Base-by-base conservation (phyloP, 2,797 vertebrate species). In the Enteromius fasciolatus region DNA sequence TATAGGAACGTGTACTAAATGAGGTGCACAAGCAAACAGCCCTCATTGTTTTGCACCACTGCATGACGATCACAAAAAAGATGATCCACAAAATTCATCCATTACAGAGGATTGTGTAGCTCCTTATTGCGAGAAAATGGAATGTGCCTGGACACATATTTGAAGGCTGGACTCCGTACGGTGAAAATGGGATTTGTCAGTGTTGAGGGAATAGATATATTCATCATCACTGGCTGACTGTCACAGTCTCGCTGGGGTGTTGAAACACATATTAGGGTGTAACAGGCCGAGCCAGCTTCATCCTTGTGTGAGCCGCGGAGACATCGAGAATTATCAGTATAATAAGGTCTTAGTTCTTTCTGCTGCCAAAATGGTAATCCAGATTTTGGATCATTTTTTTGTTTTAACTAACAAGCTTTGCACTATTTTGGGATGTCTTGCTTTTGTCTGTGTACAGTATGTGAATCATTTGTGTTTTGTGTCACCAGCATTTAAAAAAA, bases 161-260 rank as follows among this genome's bases (percentile, higher is more conserved):
- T 69, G 63, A 85, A 83, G 69, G 76, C 23, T 25, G 64, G 79
- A 80, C 79, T 79, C 79, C 4, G 44, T 77, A 70, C 17, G 48
- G 82, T 81, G 80, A 87, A 87, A 88, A 87, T 85, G 77, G 82
- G 86, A 88, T 88, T 87, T 85, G 77, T 87, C 83, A 82, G 84
- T 75, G 82, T 87, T 76, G 66, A 44, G 84, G 85, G 83, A 85
- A 85, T 82, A 84, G 83, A 88, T 68, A 87, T 82, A 86, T 86
- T 86, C 86, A 86, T 88, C 85, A 87, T 87, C 23, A 11, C 85
- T 81, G 76, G 81, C 76, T 76, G 82, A 75, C 80, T 81, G 83
- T 84, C 80, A 76, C 76, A 76, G 67, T 61, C 48, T 81, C 39
- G 23, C 84, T 81, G 78, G 79, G 17, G 68, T 73, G 54, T 73